These are phyloP conservation scores for Galerucella calmariensis DNA, from an alignment of 2,888 invertebrate species.

Conservation along the genomic window DNA sequence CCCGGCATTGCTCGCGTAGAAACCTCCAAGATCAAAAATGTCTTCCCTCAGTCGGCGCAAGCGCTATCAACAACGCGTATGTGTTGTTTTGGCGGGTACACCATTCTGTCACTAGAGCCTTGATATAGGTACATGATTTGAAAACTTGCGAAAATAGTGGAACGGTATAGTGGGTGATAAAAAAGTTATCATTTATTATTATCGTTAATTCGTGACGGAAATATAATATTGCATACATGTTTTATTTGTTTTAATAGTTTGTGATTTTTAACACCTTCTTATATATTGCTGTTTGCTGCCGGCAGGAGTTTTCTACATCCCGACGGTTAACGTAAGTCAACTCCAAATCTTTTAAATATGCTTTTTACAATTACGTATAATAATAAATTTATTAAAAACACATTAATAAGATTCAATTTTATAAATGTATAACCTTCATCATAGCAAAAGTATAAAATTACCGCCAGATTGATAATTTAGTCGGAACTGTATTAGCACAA, in stretches of 20 bases:
- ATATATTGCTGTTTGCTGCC: constrained; percentile 4
- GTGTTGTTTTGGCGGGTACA: constrained; percentile 61
- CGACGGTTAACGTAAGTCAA: constrained; percentile 12
- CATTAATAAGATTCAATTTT: too few species aligned
- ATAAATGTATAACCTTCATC: too few species aligned
- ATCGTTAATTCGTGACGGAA: constrained; percentile 8
- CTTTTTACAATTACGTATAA: too few species aligned
- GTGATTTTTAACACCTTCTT: constrained; percentile 8
- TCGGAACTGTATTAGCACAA: too few species aligned
- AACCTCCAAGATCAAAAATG: constrained; percentile 41
- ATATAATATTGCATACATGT: neutral
- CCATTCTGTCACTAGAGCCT: constrained; percentile 56
- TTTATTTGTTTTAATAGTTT: neutral
- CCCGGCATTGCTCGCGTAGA: constrained; percentile 53
- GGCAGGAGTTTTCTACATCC: neutral
- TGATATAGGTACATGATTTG: constrained; percentile 57
- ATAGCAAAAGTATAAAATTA: too few species aligned
- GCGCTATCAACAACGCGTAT: constrained; percentile 57
- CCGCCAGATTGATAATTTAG: too few species aligned
- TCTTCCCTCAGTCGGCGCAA: constrained; percentile 54
- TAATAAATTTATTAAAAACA: too few species aligned
- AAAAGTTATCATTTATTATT: constrained; percentile 4
- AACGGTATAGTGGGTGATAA: constrained; percentile 56
- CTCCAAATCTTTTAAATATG: neutral
- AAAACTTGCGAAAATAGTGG: constrained; percentile 52